A percentile compares a stretch with the other conserved stretches of the same genome.
Evolutionary conservation across 2,113 vertebrate species (phyloP).

Genomic region (Dascyllus trimaculatus): DNA sequence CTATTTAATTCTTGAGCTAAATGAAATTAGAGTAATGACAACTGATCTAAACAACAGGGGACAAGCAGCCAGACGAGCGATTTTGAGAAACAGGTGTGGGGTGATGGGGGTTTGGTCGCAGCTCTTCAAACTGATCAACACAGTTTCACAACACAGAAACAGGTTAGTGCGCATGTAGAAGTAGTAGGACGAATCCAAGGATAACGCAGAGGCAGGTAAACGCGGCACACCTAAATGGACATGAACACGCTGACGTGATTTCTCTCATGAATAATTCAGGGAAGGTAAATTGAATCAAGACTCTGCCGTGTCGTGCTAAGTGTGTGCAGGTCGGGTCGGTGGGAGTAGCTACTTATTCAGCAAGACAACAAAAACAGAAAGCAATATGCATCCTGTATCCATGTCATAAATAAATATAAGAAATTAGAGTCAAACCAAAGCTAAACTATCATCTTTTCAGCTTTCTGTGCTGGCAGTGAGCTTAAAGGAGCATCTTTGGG

Average conservation of each 20-base stretch:
- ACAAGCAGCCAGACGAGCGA: too few relatives aligned
- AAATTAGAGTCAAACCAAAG: too few relatives aligned
- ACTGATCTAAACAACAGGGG: too few relatives aligned
- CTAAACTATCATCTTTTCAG: too few relatives aligned
- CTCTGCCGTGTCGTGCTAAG: slow-evolving; percentile 50
- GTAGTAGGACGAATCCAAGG: neutral
- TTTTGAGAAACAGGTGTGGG: too few relatives aligned
- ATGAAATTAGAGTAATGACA: too few relatives aligned
- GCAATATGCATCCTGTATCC: neutral
- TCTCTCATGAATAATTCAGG: slow-evolving; percentile 67
- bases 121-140: too few relatives aligned
- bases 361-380: neutral
- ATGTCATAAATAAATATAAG: too few relatives aligned
- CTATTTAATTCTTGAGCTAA: too few relatives aligned
- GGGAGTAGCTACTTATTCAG: slow-evolving; percentile 50
- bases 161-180: neutral
- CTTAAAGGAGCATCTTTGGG: too few relatives aligned
- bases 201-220: neutral
- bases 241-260: neutral
- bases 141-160: neutral
- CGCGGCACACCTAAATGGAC: neutral
- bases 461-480: too few relatives aligned
- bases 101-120: too few relatives aligned
- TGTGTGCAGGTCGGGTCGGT: slow-evolving; percentile 48
- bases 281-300: slow-evolving; percentile 58